These are phyloP conservation scores for Scrobipalpa costella DNA, from an alignment of 2,888 invertebrate genomes.

Conservation along the genomic window DNA sequence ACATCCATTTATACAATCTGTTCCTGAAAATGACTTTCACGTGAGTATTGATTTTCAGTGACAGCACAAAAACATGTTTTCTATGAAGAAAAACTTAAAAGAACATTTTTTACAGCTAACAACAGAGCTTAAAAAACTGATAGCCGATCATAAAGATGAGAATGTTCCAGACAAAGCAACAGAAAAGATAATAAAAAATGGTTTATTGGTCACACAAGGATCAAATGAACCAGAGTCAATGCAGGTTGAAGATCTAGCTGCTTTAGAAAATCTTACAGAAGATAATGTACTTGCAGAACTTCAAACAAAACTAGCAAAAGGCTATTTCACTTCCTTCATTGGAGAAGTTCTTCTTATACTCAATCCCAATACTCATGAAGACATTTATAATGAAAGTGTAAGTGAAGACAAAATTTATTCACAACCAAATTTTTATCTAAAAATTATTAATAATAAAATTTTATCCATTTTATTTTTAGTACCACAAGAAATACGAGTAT, in stretches of 20 bases:
- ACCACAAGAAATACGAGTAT: slow-evolving; percentile 88
- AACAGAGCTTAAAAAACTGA: slow-evolving; percentile 85
- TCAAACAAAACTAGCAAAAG: slow-evolving; percentile 84
- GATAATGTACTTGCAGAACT: slow-evolving; percentile 85
- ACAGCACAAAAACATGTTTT: slow-evolving; percentile 27
- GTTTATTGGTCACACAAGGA: slow-evolving; percentile 72
- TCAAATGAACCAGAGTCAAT: slow-evolving; percentile 84
- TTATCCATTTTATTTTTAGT: slow-evolving; percentile 74
- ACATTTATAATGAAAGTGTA: slow-evolving; percentile 88
- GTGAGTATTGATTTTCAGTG: slow-evolving; percentile 71
- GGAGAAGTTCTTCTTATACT: slow-evolving; percentile 90
- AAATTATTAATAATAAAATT: neutral
- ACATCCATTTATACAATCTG: slow-evolving; percentile 90
- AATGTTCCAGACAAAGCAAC: slow-evolving; percentile 62
- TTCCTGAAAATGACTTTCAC: slow-evolving; percentile 90
- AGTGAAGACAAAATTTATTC: slow-evolving; percentile 39
- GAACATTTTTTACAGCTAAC: slow-evolving; percentile 85
- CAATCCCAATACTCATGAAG: slow-evolving; percentile 88
- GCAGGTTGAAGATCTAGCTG: slow-evolving; percentile 92
- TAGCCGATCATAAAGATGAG: slow-evolving; percentile 65
- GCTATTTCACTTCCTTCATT: slow-evolving; percentile 87
- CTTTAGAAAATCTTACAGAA: slow-evolving; percentile 87
- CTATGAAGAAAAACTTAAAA: too few species aligned
- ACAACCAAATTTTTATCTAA: neutral
- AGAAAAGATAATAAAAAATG: slow-evolving; percentile 76